Base-by-base conservation (phyloP, 2,113 vertebrate genomes). In the Dascyllus trimaculatus region DNA sequence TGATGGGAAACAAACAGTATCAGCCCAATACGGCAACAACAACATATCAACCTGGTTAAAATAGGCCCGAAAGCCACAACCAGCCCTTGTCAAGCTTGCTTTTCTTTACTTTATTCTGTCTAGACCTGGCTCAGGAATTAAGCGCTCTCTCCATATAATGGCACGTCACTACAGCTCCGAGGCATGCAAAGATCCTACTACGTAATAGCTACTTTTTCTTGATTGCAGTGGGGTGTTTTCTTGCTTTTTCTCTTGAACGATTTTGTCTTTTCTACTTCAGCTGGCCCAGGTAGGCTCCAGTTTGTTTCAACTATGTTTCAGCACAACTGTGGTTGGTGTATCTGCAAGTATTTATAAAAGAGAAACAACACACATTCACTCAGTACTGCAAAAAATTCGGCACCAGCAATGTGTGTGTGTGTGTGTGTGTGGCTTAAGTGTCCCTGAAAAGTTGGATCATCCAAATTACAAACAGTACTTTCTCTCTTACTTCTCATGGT, bases 141-240 rank as follows among this genome's bases (percentile, higher is more conserved):
- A 57, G 11, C 24, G 11, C 40, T 69, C 17, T 35, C 46, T 74
- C 46, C 4, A 38, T 74, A 54, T 66, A 77, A 46, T 61, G 65
- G 75, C 81, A 57, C 53, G 69, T 65, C 9, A 53, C 15, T n/a
- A 45, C 17, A 22, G 58, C 81, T 56, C 35, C 17, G 10, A 71
- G 60, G 61, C 72, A 67, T 71, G 7, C 77, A 65, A 63, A 64
- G 70, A 75, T 58, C 65, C 18, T 22, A 26, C 81, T 66, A 63
- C 46, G 71, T 51, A 71, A 59, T 18, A 32, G 35, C 35, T 58
- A n/a, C 45, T 74, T 46, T 63, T 24, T 24, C 46, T 60, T 60
- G 71, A 67, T 67, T 52, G 71, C 64, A 45, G 48, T 14, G 22
- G 18, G 38, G 40, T 40, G 46, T 18, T 40, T 40, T 49, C 40